Conservation (phyloP, 1,140 invertebrate species). For the Eciton burchellii region DNA sequence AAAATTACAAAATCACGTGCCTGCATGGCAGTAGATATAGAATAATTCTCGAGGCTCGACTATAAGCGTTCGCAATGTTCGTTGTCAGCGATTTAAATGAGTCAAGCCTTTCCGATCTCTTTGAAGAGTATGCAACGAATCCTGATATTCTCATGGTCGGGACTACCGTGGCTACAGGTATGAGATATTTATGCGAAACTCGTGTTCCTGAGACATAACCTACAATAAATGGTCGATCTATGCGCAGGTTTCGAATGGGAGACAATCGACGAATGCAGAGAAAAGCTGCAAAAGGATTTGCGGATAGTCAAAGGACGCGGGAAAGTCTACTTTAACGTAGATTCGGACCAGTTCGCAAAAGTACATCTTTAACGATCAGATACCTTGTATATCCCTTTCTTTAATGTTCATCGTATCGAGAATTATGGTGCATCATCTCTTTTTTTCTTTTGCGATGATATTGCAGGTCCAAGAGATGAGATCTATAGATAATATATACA, state of each 20-base stretch:
- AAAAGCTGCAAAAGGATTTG: conserved; percentile 82
- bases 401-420: neutral
- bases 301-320: conserved; percentile 81
- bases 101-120: conserved; percentile 45
- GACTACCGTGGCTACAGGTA: conserved; percentile 77
- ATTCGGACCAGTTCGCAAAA: conserved; percentile 75
- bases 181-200: neutral
- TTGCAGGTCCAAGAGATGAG: conserved; percentile 84
- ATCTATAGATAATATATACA: conserved; percentile 85
- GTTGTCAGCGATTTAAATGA: conserved; percentile 45
- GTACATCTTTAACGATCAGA: conserved; percentile 64
- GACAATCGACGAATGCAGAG: conserved; percentile 86
- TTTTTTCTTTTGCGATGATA: conserved; percentile 3
- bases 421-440: neutral
- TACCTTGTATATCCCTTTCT: no score
- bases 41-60: neutral
- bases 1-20: neutral
- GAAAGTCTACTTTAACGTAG: conserved; percentile 85
- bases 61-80: conserved; percentile 58
- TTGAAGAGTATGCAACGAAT: conserved; percentile 62
- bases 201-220: conserved; percentile 59
- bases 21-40: neutral
- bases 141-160: conserved; percentile 69
- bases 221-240: conserved; percentile 32
- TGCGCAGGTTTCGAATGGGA: conserved; percentile 86